These are phyloP conservation scores for Argya squamiceps DNA, from an alignment of 2,797 vertebrate genomes.

Conservation along the genomic window DNA sequence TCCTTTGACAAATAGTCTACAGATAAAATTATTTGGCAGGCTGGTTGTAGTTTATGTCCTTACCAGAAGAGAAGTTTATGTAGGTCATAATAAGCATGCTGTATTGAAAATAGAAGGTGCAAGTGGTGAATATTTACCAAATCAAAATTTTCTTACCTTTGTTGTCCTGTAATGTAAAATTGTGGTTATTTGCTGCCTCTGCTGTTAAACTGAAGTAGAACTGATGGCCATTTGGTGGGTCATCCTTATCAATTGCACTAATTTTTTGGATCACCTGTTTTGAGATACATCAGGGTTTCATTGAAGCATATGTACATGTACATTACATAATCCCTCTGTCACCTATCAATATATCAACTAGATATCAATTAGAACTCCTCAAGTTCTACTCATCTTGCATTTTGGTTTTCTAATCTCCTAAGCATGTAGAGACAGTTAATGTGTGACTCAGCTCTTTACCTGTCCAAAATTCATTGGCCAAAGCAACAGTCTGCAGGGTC, in stretches of 20 bases:
- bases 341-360: not conserved
- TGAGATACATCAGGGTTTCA: not conserved
- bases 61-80: not conserved
- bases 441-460: not conserved
- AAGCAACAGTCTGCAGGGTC: not conserved
- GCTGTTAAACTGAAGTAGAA: slow-evolving; percentile 89
- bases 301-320: not conserved
- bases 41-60: slow-evolving; percentile 21
- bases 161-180: slow-evolving; percentile 94
- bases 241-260: slow-evolving; percentile 92
- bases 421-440: not conserved
- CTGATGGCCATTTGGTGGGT: slow-evolving; percentile 88
- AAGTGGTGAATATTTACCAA: not conserved
- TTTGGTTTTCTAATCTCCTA: not conserved
- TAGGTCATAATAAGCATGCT: not conserved
- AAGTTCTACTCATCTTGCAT: not conserved
- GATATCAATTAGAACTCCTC: not conserved
- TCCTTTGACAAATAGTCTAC: slow-evolving; percentile 52
- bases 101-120: not conserved
- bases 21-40: slow-evolving; percentile 53
- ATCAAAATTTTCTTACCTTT: slow-evolving; percentile 80
- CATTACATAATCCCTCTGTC: not conserved
- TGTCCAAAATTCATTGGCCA: not conserved
- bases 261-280: slow-evolving; percentile 93
- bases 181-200: slow-evolving; percentile 85